Percentiles rank a stretch among this genome's conserved stretches.
phyloP scores from a whole-genome alignment of 2,113 vertebrate genomes.

The Crotalus horridus region DNA sequence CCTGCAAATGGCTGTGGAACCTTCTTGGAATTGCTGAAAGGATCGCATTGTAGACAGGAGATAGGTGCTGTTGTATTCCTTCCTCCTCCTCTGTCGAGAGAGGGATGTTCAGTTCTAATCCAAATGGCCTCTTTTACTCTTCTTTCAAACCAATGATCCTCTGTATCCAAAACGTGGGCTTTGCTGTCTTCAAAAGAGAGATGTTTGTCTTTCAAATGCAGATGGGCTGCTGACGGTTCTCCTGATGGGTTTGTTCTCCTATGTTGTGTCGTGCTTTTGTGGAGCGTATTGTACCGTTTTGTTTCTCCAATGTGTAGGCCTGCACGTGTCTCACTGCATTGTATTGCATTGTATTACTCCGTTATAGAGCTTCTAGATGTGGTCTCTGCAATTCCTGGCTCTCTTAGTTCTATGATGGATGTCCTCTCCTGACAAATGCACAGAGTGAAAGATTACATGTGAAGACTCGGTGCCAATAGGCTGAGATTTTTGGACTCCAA shows the following conservation, averaged over 20 bases:
- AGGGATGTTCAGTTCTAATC: not conserved
- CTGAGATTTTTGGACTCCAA: not conserved
- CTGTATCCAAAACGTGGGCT: not conserved
- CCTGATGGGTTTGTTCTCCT: not conserved
- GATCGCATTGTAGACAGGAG: not conserved
- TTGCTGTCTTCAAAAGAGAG: not conserved
- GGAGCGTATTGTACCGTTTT: not conserved
- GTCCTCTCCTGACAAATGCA: not conserved
- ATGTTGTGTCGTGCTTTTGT: not conserved
- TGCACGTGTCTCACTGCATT: not conserved
- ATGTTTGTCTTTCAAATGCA: not conserved
- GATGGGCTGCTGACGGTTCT: not conserved
- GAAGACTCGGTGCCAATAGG: not conserved
- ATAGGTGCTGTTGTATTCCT: not conserved
- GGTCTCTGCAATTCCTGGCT: not conserved
- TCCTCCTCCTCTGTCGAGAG: not conserved
- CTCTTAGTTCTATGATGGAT: not conserved
- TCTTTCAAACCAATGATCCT: not conserved
- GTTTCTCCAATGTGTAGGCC: not conserved
- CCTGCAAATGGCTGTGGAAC: not conserved
- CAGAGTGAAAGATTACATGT: not conserved
- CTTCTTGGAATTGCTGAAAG: not conserved
- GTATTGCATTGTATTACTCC: not conserved
- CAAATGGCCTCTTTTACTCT: not conserved
- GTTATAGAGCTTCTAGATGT: not conserved